Base-by-base conservation (phyloP, 2,113 vertebrate species). In the Brachyhypopomus gauderio region DNA sequence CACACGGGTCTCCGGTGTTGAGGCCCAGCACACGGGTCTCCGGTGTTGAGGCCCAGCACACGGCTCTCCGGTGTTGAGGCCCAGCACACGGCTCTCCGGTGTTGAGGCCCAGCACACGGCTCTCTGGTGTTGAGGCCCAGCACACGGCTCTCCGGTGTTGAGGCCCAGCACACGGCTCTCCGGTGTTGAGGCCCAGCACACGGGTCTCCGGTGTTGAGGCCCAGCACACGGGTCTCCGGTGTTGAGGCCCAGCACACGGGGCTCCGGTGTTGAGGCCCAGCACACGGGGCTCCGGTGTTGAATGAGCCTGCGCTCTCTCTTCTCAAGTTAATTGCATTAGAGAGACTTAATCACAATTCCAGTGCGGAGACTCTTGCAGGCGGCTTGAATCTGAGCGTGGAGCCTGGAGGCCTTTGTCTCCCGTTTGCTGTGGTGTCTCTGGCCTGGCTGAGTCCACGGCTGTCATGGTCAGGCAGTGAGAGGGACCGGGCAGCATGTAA, bases 321-420 rank as follows among this genome's bases (percentile, higher is more conserved):
- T 66, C 25, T 64, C 2, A 12, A 34, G 63, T 30, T 66, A 66
- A 66, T 36, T 17, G 63, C 63, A 36, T 67, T 38, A 36, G 16
- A 27, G 4, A 3, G 30, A 36, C 30, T 36, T 34, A 30, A 19
- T 66, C 23, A 34, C 63, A 17, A 66, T 27, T 27, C 62, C 62
- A 64, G 23, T 11, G 5, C 27, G 23, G 27, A 3, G 22, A 7
- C 7, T 1, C 19, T 7, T 23, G 59, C n/a, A 25, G 60, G 5
- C 9, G 5, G 23, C 45, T 19, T 66, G 38, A 30, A 64, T 20
- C 1, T 45, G 23, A n/a, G 59, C 63, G 75, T 0, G 12, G 59
- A 52, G 3, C 1, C 20, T 23, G 16, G 23, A 72, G 25, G 41
- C 52, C 78, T 80, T 66, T 80, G 71, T 80, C 60, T 59, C 55